A percentile compares a stretch with the other conserved stretches of the same genome.
phyloP scores from a whole-genome alignment of 2,797 vertebrate species.

The Eulemur mongoz region DNA sequence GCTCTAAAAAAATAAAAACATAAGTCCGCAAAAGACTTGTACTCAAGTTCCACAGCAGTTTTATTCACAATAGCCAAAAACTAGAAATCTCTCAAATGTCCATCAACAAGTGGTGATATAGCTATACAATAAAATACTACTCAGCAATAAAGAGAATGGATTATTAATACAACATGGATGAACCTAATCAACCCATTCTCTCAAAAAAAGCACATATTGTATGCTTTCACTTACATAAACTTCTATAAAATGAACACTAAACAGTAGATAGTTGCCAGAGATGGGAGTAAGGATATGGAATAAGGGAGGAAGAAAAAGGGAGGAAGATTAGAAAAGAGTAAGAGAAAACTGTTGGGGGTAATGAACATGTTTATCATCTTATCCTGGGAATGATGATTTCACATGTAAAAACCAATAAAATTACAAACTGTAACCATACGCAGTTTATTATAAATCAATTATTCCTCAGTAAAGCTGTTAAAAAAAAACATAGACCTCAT shows the following conservation, averaged over 20 bases:
- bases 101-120: not conserved
- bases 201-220: not conserved
- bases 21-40: not conserved
- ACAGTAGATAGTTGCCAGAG: not conserved
- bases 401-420: not conserved
- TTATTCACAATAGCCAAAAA: not conserved
- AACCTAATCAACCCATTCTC: not conserved
- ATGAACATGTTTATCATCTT: not conserved
- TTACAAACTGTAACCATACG: not conserved
- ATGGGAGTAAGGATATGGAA: not conserved
- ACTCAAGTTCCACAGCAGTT: not conserved
- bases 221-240: not conserved
- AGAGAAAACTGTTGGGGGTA: not conserved
- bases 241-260: not conserved
- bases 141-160: not conserved
- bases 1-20: constrained; percentile 11
- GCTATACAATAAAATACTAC: not conserved
- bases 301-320: not conserved
- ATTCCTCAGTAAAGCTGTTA: not conserved
- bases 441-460: not conserved
- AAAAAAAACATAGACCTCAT: constrained; percentile 7
- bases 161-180: not conserved
- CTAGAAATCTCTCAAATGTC: not conserved
- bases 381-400: not conserved
- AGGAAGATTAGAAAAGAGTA: not conserved